These are phyloP conservation scores for Caenorhabditis briggsae DNA, from an alignment of 1,140 invertebrate species.

Conservation along the genomic window DNA sequence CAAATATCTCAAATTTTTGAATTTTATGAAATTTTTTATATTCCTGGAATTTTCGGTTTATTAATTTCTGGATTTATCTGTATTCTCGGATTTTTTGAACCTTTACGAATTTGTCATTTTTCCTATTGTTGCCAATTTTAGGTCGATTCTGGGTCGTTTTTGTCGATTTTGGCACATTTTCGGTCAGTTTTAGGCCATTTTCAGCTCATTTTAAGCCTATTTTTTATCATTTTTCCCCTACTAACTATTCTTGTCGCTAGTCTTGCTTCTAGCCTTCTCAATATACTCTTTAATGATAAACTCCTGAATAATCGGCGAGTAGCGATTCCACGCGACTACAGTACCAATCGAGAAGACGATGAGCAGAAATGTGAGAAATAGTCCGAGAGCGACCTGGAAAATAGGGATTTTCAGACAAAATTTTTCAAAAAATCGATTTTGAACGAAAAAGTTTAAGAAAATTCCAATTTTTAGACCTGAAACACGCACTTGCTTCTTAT, in stretches of 20 bases:
- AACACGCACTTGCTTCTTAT: constrained; percentile 34
- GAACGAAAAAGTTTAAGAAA: no score
- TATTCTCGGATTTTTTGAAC: no score
- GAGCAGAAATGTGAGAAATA: constrained; percentile 33
- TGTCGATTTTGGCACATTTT: no score
- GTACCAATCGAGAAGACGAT: constrained; percentile 19
- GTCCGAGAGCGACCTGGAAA: constrained; percentile 53
- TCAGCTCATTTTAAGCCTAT: neutral
- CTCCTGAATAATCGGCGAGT: constrained; percentile 53
- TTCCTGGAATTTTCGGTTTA: no score
- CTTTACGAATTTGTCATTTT: no score
- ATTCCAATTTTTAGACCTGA: no score
- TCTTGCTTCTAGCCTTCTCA: constrained; percentile 39
- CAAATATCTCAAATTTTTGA: no score
- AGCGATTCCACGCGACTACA: constrained; percentile 50
- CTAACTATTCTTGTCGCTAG: constrained; percentile 30
- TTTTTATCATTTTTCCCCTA: constrained; percentile 32
- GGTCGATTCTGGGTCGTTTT: no score
- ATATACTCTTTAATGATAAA: constrained; percentile 52
- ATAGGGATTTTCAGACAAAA: neutral
- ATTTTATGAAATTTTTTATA: no score
- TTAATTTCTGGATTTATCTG: no score
- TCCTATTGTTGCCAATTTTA: no score
- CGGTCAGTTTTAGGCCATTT: no score
- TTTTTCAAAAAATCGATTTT: neutral